phyloP scores from a whole-genome alignment of 2,888 invertebrate species.

The Rotaria socialis region DNA sequence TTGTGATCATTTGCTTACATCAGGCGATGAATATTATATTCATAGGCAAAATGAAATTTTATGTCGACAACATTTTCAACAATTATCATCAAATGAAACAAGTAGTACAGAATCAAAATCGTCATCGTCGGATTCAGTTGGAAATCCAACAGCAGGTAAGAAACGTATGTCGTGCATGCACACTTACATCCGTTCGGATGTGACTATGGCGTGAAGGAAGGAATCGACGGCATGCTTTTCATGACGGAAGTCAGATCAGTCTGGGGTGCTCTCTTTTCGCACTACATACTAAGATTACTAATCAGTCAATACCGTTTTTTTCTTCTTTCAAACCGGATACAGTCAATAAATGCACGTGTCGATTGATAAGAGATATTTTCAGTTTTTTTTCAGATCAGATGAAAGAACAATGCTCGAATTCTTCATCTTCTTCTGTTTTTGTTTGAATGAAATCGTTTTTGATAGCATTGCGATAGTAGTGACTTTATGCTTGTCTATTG shows the following conservation, averaged over 20 bases:
- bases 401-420: neutral
- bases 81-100: conserved; percentile 7
- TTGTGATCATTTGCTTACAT: conserved; percentile 82
- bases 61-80: conserved; percentile 11
- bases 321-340: conserved; percentile 1
- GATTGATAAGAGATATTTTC: conserved; percentile 26
- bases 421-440: neutral
- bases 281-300: neutral
- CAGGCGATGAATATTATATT: conserved; percentile 95
- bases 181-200: conserved; percentile 13
- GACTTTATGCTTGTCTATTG: neutral
- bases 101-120: conserved; percentile 12
- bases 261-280: conserved; percentile 21
- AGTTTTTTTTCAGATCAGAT: neutral
- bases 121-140: neutral
- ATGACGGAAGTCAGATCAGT: conserved; percentile 29
- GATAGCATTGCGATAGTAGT: neutral
- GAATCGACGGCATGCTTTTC: conserved; percentile 29
- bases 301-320: conserved; percentile 8
- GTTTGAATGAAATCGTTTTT: neutral
- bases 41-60: conserved; percentile 66
- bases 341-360: conserved; percentile 26
- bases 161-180: conserved; percentile 14
- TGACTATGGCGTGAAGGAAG: conserved; percentile 29
- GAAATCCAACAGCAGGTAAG: neutral